Conservation (phyloP, 1,140 invertebrate species). For the Protaetia brevitarsis region DNA sequence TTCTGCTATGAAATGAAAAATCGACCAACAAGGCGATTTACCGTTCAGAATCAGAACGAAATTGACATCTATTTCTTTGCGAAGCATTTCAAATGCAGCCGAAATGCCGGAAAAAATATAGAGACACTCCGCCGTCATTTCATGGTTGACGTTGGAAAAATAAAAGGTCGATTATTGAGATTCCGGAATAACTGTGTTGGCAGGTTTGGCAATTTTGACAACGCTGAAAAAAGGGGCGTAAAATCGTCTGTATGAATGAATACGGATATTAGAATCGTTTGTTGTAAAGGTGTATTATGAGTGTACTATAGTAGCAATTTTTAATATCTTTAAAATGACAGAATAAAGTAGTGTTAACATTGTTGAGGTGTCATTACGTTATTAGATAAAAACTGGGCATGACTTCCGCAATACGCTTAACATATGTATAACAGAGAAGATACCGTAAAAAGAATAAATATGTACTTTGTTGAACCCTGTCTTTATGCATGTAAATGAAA, state of each 20-base stretch:
- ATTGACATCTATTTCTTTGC: constrained; percentile 3
- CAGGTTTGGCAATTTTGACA: not conserved
- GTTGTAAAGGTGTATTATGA: not conserved
- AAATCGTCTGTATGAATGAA: not conserved
- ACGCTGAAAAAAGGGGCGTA: not conserved
- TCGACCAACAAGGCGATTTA: constrained; percentile 4
- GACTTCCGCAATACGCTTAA: no score
- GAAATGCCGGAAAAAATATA: constrained; percentile 2
- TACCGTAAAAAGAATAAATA: no score
- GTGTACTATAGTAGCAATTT: not conserved
- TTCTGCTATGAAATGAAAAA: not conserved
- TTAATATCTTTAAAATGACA: not conserved
- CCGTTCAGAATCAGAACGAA: not conserved
- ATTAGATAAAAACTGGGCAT: no score
- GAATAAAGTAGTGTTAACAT: no score
- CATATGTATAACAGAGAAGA: no score
- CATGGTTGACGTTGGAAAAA: not conserved
- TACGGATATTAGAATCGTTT: not conserved
- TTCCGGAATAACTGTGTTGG: not conserved
- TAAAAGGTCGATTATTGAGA: constrained; percentile 11
- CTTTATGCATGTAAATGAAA: no score
- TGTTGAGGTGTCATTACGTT: no score
- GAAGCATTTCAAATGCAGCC: not conserved
- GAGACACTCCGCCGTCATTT: not conserved
- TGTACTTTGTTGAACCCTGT: no score